Evolutionary conservation across 2,888 invertebrate species (phyloP).

Genomic region (Acheta domesticus): DNA sequence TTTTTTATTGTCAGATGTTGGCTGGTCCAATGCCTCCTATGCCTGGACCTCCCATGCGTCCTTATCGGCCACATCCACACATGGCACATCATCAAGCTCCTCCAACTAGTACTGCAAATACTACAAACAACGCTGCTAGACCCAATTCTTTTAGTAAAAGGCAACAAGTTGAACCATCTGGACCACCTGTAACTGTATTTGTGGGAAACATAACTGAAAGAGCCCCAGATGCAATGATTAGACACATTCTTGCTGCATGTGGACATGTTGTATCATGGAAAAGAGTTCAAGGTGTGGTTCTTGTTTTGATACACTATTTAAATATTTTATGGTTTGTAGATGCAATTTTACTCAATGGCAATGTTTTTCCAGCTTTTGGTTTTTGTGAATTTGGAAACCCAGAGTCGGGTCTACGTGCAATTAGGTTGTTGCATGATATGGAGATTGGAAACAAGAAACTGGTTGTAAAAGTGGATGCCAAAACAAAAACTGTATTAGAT

Average conservation of each 20-base stretch:
- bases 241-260: constrained; percentile 86
- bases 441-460: constrained; percentile 89
- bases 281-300: constrained; percentile 67
- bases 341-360: neutral
- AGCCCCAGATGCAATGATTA: constrained; percentile 92
- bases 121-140: constrained; percentile 40
- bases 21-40: constrained; percentile 50
- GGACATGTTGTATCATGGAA: constrained; percentile 97
- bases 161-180: constrained; percentile 46
- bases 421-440: constrained; percentile 87
- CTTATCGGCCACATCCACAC: constrained; percentile 38
- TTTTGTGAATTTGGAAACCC: constrained; percentile 97
- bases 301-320: neutral
- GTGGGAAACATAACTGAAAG: constrained; percentile 95
- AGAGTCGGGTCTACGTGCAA: constrained; percentile 91
- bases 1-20: constrained; percentile 50
- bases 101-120: constrained; percentile 25
- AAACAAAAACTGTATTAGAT: constrained; percentile 90
- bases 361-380: constrained; percentile 72
- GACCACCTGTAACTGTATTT: constrained; percentile 94
- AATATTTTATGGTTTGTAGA: neutral
- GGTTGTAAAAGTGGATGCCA: constrained; percentile 95
- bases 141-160: constrained; percentile 45
- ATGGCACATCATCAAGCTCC: constrained; percentile 32
- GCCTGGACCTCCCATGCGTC: constrained; percentile 40